A percentile compares a stretch with the other conserved stretches of the same genome.
Evolutionary conservation across 2,888 invertebrate species (phyloP).

Genomic region (Dorcus hopei): DNA sequence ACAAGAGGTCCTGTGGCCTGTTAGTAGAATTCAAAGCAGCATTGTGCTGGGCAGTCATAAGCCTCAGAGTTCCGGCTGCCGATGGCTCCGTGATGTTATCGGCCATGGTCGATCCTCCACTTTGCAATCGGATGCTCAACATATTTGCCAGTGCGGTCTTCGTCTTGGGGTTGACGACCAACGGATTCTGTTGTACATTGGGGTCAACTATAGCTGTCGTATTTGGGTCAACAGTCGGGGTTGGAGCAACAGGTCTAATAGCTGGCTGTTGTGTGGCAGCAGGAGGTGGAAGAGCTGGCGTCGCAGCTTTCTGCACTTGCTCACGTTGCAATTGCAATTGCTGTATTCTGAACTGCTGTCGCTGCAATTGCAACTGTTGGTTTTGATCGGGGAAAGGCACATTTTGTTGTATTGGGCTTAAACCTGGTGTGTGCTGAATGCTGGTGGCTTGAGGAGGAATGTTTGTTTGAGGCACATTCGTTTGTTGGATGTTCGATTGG

Average conservation of each 20-base stretch:
- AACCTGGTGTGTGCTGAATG: slow-evolving; percentile 35
- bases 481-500: slow-evolving; percentile 33
- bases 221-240: slow-evolving; percentile 2
- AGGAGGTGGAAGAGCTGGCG: slow-evolving; percentile 31
- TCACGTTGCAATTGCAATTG: slow-evolving; percentile 61
- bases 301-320: slow-evolving; percentile 47
- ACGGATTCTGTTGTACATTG: slow-evolving; percentile 46
- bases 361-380: slow-evolving; percentile 49
- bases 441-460: slow-evolving; percentile 17
- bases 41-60: slow-evolving; percentile 83
- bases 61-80: slow-evolving; percentile 66
- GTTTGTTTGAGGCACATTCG: slow-evolving; percentile 12
- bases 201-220: slow-evolving; percentile 22
- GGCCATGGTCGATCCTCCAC: slow-evolving; percentile 47
- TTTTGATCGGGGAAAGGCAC: slow-evolving; percentile 37
- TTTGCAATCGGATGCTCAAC: slow-evolving; percentile 77
- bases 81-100: slow-evolving; percentile 53
- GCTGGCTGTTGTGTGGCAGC: slow-evolving; percentile 13
- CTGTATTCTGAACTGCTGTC: slow-evolving; percentile 61
- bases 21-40: slow-evolving; percentile 55
- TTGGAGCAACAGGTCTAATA: slow-evolving; percentile 19
- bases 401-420: slow-evolving; percentile 43
- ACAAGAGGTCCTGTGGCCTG: slow-evolving; percentile 54
- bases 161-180: slow-evolving; percentile 81
- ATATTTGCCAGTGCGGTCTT: slow-evolving; percentile 95